Percentiles rank a stretch among this genome's conserved stretches.
Conservation (phyloP, 2,888 invertebrate species). For the Lepidocyrtinus sp. region DNA sequence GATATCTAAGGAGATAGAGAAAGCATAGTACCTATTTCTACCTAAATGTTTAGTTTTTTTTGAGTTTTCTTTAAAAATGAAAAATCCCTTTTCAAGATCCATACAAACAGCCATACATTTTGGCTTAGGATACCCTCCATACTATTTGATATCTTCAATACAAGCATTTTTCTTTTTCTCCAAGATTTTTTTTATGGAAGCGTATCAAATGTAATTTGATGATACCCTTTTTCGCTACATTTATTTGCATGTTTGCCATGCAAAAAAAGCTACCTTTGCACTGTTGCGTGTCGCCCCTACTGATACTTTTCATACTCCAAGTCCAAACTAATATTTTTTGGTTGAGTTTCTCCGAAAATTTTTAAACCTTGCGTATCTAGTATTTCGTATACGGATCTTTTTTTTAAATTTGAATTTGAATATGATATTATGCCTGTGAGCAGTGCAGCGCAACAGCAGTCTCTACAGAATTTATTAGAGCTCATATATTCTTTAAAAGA, state of each 20-base stretch:
- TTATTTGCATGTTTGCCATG: conserved; percentile 11
- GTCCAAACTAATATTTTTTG: background rate
- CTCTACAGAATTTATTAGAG: background rate
- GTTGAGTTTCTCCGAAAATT: conserved; percentile 1
- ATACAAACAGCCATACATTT: conserved; percentile 33
- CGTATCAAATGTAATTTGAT: conserved; percentile 55
- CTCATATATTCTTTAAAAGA: background rate
- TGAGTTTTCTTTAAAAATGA: conserved; percentile 22
- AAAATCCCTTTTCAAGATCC: conserved; percentile 39
- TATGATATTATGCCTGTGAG: too few relatives aligned
- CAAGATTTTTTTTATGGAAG: conserved; percentile 41
- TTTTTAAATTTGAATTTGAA: too few relatives aligned
- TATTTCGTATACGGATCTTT: too few relatives aligned
- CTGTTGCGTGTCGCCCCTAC: conserved; percentile 9
- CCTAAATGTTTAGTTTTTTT: conserved; percentile 12
- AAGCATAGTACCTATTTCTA: conserved; percentile 1
- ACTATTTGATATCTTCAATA: conserved; percentile 32
- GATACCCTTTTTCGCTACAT: conserved; percentile 43
- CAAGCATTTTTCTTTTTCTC: conserved; percentile 1
- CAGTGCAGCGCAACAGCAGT: background rate
- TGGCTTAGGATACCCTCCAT: conserved; percentile 25
- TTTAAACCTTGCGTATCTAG: background rate
- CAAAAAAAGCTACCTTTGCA: background rate
- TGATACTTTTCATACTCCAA: too few relatives aligned
- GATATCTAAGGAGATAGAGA: too few relatives aligned